Evolutionary conservation across 2,113 vertebrate genomes (phyloP).

Genomic region (Anas platyrhynchos): DNA sequence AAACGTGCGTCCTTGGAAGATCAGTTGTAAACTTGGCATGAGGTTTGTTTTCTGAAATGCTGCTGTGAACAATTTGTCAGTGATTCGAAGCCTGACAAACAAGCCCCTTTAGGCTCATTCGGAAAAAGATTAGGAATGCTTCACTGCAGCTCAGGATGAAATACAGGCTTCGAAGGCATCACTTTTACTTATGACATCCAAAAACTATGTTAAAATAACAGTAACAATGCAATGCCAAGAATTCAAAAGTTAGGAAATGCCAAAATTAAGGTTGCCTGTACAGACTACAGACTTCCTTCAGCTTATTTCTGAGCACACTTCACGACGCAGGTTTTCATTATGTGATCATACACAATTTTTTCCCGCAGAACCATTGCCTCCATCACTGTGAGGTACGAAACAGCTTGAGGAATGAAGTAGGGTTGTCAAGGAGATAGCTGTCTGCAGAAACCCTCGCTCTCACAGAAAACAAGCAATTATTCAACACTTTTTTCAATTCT

Average conservation of each 20-base stretch:
- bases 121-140: background rate
- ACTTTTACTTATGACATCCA: background rate
- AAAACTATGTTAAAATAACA: background rate
- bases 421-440: background rate
- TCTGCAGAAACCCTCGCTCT: accelerated
- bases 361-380: background rate
- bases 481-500: background rate
- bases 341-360: background rate
- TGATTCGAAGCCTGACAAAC: background rate
- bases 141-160: slow-evolving; percentile 8
- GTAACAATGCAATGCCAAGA: background rate
- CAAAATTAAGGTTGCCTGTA: background rate
- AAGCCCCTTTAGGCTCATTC: background rate
- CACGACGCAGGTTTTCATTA: background rate
- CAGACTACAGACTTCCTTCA: background rate
- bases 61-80: slow-evolving; percentile 21
- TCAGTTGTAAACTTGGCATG: background rate
- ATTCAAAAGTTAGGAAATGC: background rate
- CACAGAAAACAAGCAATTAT: background rate
- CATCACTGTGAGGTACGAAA: background rate
- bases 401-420: background rate
- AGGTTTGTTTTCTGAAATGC: slow-evolving; percentile 27
- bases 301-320: background rate
- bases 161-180: background rate
- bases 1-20: background rate